Conservation (phyloP, 2,888 invertebrate species). For the Brachyptera putata region DNA sequence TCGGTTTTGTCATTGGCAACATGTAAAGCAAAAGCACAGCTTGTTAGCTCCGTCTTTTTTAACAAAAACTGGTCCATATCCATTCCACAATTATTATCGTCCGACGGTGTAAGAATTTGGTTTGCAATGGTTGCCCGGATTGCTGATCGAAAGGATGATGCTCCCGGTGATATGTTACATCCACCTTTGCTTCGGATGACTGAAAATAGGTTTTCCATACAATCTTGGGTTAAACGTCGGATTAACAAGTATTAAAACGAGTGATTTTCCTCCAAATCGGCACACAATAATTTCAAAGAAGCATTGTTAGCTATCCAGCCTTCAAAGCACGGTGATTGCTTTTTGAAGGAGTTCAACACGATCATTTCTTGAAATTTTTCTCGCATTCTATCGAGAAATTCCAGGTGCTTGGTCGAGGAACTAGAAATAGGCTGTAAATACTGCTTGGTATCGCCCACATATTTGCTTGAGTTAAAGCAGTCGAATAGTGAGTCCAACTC, state of each 20-base stretch:
- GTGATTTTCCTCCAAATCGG: not conserved
- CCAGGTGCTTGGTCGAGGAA: no score
- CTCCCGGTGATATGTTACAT: not conserved
- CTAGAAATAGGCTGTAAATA: no score
- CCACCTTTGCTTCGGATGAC: not conserved
- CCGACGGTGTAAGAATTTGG: not conserved
- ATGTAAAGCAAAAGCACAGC: no score
- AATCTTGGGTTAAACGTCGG: slow-evolving; percentile 16
- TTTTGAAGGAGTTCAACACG: not conserved
- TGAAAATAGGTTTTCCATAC: not conserved
- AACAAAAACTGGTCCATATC: not conserved
- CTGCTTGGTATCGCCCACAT: no score
- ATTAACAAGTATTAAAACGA: slow-evolving; percentile 2
- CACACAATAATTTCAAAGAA: slow-evolving; percentile 4
- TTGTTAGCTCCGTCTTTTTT: not conserved
- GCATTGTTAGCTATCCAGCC: slow-evolving; percentile 12
- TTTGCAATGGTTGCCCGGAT: not conserved
- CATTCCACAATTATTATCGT: not conserved
- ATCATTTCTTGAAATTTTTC: no score
- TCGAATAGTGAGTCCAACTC: no score
- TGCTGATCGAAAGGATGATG: not conserved
- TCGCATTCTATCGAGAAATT: no score
- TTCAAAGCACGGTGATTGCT: not conserved
- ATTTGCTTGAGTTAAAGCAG: no score
- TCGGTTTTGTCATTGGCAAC: no score